Conservation (phyloP, 2,797 vertebrate species). For the Anas georgica region DNA sequence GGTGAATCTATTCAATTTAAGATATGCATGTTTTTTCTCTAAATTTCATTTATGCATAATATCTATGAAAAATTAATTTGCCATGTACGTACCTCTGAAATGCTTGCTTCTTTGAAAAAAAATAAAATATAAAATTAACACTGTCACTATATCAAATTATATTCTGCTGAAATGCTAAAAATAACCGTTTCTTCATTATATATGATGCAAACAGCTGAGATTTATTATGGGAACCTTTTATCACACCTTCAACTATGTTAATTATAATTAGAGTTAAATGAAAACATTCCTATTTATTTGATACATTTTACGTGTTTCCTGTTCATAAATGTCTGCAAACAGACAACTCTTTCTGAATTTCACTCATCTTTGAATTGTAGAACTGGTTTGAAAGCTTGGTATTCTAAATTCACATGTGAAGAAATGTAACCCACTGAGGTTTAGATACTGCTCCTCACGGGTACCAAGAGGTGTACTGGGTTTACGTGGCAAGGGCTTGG, state of each 20-base stretch:
- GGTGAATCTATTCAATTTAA: constrained; percentile 17
- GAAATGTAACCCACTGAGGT: background rate
- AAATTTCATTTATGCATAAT: constrained; percentile 21
- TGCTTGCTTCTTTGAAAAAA: background rate
- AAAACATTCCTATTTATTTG: background rate
- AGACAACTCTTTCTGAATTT: background rate
- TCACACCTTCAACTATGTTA: background rate
- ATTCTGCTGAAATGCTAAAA: constrained; percentile 5
- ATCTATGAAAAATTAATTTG: constrained; percentile 46
- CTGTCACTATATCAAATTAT: background rate
- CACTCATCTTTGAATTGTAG: background rate
- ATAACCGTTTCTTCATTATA: constrained; percentile 1
- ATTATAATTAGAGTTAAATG: background rate
- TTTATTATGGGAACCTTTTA: constrained; percentile 4
- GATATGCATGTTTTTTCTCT: background rate
- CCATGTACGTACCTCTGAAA: background rate
- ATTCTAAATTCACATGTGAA: background rate
- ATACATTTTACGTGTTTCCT: background rate
- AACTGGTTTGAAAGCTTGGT: background rate
- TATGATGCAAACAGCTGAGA: background rate
- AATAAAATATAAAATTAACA: background rate
- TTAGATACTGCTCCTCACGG: background rate
- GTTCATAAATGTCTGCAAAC: background rate
- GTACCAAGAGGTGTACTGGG: background rate
- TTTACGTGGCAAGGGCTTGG: background rate